Evolutionary conservation across 2,888 invertebrate genomes (phyloP).

Genomic region (Camptogramma bilineatum): DNA sequence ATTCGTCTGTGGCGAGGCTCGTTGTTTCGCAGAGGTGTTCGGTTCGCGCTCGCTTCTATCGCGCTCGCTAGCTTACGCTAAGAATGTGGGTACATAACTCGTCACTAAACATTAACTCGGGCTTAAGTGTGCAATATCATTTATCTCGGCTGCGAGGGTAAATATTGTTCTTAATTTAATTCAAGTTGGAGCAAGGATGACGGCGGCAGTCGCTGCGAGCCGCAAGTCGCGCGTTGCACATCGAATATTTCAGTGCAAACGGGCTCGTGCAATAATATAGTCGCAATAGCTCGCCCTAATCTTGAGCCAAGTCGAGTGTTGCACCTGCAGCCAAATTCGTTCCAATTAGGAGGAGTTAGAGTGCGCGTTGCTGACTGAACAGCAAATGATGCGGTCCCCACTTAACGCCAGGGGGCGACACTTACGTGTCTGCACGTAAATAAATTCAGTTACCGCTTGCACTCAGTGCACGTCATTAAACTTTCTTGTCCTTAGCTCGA

Average conservation of each 20-base stretch:
- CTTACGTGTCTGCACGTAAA: slow-evolving; percentile 78
- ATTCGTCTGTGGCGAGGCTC: slow-evolving; percentile 60
- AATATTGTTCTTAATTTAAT: slow-evolving; percentile 85
- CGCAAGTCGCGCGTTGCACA: slow-evolving; percentile 77
- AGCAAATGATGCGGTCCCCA: slow-evolving; percentile 84
- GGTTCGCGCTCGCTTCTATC: slow-evolving; percentile 52
- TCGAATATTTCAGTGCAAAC: slow-evolving; percentile 80
- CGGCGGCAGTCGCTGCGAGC: slow-evolving; percentile 62
- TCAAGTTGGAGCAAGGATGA: slow-evolving; percentile 74
- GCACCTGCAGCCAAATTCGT: slow-evolving; percentile 85
- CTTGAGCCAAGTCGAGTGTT: slow-evolving; percentile 83
- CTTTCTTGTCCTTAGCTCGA: slow-evolving; percentile 75
- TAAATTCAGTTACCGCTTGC: slow-evolving; percentile 78
- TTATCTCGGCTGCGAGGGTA: slow-evolving; percentile 77
- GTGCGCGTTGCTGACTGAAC: slow-evolving; percentile 81
- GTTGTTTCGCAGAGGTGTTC: slow-evolving; percentile 57
- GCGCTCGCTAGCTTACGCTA: slow-evolving; percentile 65
- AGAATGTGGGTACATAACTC: slow-evolving; percentile 78
- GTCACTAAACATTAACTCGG: slow-evolving; percentile 75
- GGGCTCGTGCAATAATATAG: slow-evolving; percentile 70
- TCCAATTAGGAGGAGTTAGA: slow-evolving; percentile 85
- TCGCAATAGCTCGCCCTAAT: slow-evolving; percentile 82
- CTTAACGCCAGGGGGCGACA: slow-evolving; percentile 76
- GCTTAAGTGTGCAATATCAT: slow-evolving; percentile 81
- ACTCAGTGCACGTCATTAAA: slow-evolving; percentile 79